Evolutionary conservation across 2,888 invertebrate species (phyloP).

Genomic region (Athalia circularis): DNA sequence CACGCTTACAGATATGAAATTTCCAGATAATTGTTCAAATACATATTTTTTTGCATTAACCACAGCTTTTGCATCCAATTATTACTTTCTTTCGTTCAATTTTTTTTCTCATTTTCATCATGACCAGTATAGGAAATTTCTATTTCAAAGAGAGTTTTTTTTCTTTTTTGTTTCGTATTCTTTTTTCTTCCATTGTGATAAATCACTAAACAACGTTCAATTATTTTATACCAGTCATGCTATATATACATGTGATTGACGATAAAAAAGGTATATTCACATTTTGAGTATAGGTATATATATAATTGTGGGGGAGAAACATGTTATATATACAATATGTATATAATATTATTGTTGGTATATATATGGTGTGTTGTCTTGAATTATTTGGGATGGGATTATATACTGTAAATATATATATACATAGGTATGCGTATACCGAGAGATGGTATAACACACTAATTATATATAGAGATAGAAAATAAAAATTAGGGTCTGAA

Average conservation of each 20-base stretch:
- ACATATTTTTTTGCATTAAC: constrained; percentile 2
- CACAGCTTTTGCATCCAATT: constrained; percentile 13
- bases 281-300: neutral
- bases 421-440: constrained; percentile 3
- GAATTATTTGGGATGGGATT: constrained; percentile 26
- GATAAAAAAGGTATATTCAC: constrained; percentile 5
- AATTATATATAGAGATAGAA: neutral
- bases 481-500: neutral
- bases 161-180: neutral
- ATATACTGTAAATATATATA: constrained; percentile 9
- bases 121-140: constrained; percentile 22
- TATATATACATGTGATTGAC: neutral
- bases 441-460: neutral
- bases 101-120: constrained; percentile 1
- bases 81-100: neutral
- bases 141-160: constrained; percentile 36
- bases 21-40: neutral
- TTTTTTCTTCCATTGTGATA: neutral
- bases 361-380: constrained; percentile 9
- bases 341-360: constrained; percentile 4
- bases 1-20: no score
- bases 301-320: no score
- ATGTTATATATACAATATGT: neutral
- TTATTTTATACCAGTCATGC: constrained; percentile 20
- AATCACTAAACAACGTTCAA: constrained; percentile 11